Conservation (phyloP, 64 coral and sea anemone genomes). For the Stichodactyla mertensii region DNA sequence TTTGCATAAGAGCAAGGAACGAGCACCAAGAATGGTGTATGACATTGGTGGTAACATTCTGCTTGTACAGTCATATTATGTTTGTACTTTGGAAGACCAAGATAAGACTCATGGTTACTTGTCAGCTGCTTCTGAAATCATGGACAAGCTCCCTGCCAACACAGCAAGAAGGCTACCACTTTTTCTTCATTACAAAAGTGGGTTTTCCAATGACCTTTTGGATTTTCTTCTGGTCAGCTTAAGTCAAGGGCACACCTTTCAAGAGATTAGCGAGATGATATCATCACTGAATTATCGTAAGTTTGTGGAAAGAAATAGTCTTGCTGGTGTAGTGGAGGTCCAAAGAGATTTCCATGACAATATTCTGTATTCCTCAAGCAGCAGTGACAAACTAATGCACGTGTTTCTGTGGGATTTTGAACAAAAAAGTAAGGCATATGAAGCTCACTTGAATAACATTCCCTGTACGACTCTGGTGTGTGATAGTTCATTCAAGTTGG, state of each 20-base stretch:
- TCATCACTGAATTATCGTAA: constrained; percentile 54
- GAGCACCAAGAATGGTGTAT: constrained; percentile 45
- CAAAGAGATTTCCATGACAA: constrained; percentile 47
- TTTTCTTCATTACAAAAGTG: constrained; percentile 63
- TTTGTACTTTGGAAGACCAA: constrained; percentile 20
- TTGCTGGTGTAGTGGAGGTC: constrained; percentile 39
- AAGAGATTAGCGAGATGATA: constrained; percentile 58
- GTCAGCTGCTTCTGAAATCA: constrained; percentile 54
- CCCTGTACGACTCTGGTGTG: background rate
- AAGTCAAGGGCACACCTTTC: constrained; percentile 59
- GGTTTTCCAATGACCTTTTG: constrained; percentile 52
- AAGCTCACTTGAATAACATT: background rate
- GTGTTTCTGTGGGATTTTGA: constrained; percentile 64
- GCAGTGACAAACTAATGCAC: constrained; percentile 67
- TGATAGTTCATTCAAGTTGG: constrained; percentile 6
- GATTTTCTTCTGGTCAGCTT: constrained; percentile 50
- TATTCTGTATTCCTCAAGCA: constrained; percentile 45
- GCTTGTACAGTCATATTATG: constrained; percentile 54
- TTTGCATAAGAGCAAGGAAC: constrained; percentile 43
- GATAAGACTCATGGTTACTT: constrained; percentile 32
- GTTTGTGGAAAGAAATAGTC: constrained; percentile 60
- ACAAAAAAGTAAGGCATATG: constrained; percentile 30
- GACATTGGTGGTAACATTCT: constrained; percentile 62
- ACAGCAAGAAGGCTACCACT: constrained; percentile 37
- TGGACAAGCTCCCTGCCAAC: constrained; percentile 42